These are phyloP conservation scores for Mystacornis crossleyi DNA, from an alignment of 2,113 vertebrate genomes.

Conservation along the genomic window DNA sequence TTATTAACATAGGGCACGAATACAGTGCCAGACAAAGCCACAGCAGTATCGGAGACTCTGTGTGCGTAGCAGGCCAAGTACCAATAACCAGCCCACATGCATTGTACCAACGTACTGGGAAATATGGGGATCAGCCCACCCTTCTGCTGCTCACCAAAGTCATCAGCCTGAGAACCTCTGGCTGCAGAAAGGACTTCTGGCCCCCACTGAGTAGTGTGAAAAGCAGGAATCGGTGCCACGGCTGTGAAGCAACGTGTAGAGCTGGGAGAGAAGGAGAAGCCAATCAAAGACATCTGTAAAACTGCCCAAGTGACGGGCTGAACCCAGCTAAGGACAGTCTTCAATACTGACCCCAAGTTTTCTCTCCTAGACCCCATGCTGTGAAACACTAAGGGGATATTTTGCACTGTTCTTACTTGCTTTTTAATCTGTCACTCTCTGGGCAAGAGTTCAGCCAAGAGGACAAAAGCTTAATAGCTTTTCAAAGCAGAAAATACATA, in stretches of 20 bases:
- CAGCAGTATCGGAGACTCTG: not conserved
- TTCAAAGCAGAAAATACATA: not conserved
- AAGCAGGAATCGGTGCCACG: constrained; percentile 89
- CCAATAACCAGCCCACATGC: not conserved
- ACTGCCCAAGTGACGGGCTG: not conserved
- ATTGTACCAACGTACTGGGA: not conserved
- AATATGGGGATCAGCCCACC: not conserved
- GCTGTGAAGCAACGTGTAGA: constrained; percentile 81
- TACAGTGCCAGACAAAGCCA: not conserved
- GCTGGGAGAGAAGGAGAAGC: constrained; percentile 71
- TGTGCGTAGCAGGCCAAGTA: not conserved
- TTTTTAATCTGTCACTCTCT: not conserved
- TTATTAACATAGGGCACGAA: not conserved
- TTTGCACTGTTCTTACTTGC: not conserved
- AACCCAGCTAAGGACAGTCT: not conserved
- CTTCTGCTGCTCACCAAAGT: constrained; percentile 80
- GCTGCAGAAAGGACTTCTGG: constrained; percentile 80
- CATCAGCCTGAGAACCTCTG: constrained; percentile 85
- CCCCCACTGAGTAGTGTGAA: constrained; percentile 78
- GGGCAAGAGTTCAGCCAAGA: not conserved
- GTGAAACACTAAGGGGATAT: not conserved
- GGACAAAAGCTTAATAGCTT: constrained; percentile 1
- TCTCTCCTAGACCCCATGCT: not conserved
- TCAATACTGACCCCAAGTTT: not conserved
- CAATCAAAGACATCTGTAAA: not conserved